A percentile compares a stretch with the other conserved stretches of the same genome.
phyloP scores from a whole-genome alignment of 2,888 invertebrate species.

The Archips xylosteana region DNA sequence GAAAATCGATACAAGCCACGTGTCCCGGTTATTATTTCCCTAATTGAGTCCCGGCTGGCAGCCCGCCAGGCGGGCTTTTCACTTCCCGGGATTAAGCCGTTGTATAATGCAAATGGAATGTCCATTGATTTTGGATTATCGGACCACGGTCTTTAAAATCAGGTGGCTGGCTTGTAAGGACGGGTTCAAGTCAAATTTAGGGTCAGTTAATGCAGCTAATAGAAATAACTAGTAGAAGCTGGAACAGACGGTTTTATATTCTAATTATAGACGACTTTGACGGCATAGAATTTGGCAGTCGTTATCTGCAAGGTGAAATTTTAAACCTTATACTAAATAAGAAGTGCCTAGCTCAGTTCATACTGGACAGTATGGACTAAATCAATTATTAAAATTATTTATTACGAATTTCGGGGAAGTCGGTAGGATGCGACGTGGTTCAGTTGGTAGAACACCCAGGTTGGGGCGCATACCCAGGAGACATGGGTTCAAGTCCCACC shows the following conservation, averaged over 20 bases:
- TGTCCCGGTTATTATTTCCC: conserved; percentile 63
- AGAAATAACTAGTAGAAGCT: neutral
- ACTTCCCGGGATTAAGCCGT: conserved; percentile 56
- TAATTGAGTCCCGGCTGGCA: conserved; percentile 69
- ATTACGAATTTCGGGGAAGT: no score
- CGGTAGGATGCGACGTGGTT: no score
- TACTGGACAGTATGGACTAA: no score
- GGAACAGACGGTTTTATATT: neutral
- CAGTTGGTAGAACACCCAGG: no score
- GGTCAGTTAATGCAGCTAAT: neutral
- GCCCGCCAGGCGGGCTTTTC: conserved; percentile 63
- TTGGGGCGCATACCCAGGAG: no score
- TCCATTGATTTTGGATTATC: conserved; percentile 63
- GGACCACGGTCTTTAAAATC: conserved; percentile 29
- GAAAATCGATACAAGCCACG: conserved; percentile 54
- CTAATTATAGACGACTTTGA: no score
- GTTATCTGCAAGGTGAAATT: no score
- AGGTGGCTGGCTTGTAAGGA: neutral
- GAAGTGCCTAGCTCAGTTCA: no score
- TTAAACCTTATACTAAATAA: no score
- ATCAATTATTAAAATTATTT: no score
- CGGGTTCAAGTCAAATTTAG: neutral
- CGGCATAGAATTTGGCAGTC: no score
- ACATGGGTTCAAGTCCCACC: no score
- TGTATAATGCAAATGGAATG: conserved; percentile 51